Percentiles rank a stretch among this genome's conserved stretches.
These are phyloP conservation scores for Brachionus asplanchnoidis DNA, from an alignment of 1,140 invertebrate genomes.

Conservation along the genomic window DNA sequence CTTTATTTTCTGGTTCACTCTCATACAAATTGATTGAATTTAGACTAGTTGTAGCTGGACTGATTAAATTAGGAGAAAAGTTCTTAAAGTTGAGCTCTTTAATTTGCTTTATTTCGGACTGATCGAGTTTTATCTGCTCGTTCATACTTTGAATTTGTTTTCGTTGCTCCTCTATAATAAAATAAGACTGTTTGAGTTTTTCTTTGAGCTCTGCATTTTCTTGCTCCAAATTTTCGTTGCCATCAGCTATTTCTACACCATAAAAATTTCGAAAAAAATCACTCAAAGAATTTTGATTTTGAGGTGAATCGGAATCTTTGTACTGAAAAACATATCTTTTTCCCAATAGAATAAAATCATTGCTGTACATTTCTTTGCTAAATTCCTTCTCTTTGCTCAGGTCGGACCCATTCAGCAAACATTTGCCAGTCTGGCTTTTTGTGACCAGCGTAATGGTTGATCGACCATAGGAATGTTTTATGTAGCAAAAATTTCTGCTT, in stretches of 20 bases:
- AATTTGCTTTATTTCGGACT: background rate
- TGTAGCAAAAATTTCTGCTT: background rate
- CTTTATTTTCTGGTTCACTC: background rate
- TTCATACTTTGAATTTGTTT: conserved; percentile 35
- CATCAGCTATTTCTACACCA: background rate
- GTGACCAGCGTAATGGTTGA: background rate
- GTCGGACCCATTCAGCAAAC: background rate
- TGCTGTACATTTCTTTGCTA: background rate
- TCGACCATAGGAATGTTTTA: background rate
- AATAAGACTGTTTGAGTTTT: background rate
- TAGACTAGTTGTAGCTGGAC: background rate
- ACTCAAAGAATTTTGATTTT: background rate
- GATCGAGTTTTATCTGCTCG: conserved; percentile 9
- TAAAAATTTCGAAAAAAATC: background rate
- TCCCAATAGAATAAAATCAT: background rate
- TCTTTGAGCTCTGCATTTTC: background rate
- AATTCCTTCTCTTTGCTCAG: background rate
- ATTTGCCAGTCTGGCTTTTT: background rate
- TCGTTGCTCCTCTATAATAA: background rate
- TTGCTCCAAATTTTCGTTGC: background rate
- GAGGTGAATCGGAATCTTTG: background rate
- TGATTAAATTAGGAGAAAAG: background rate
- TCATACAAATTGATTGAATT: background rate
- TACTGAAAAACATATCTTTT: conserved; percentile 3
- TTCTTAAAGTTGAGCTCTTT: background rate